Evolutionary conservation across 2,113 vertebrate genomes (phyloP), one percentile per base, ranked within the genome.

Genomic region (Reinhardtius hippoglossoides): DNA sequence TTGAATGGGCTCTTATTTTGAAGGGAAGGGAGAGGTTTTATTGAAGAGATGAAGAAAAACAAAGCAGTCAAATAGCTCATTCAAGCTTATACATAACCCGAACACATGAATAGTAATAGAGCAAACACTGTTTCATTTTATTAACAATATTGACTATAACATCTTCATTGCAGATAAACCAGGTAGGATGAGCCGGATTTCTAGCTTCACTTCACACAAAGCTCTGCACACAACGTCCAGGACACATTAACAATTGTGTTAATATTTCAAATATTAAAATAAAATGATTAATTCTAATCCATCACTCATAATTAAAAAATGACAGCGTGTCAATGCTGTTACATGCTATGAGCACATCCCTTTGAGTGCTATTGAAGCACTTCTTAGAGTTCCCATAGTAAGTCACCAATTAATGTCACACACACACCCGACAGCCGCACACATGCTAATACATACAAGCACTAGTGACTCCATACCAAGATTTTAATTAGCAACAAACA

Each of bases 401-500:
- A 78, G 48, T 74, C 64, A 77, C 61, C 60, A 70, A 52, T 85
- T 74, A 77, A 64, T 59, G 26, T 35, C 61, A 37, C 73, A 54
- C 50, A n/a, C 50, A 8, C 31, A 31, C 27, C 31, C 31, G 15
- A 46, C 62, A 46, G 23, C 23, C 12, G 9, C 62, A 61, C 65
- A 74, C 24, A 14, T 50, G 9, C 1, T 50, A 20, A 50, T 50
- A 67, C 46, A 65, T 42, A 26, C 24, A 52, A 48, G 42, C 37
- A 44, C 16, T 23, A 71, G 26, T 50, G 70, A 59, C 67, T 81
- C 63, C 24, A 65, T 40, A 82, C 52, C 21, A 52, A 67, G 71
- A 55, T 67, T 78, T 81, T 60, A 73, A 71, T 77, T 82, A 69
- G 65, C 20, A 21, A 58, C 52, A 61, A 82, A 74, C 57, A 81